These are phyloP conservation scores for Arrhamphus sclerolepis DNA, from an alignment of 2,797 vertebrate species.

Conservation along the genomic window DNA sequence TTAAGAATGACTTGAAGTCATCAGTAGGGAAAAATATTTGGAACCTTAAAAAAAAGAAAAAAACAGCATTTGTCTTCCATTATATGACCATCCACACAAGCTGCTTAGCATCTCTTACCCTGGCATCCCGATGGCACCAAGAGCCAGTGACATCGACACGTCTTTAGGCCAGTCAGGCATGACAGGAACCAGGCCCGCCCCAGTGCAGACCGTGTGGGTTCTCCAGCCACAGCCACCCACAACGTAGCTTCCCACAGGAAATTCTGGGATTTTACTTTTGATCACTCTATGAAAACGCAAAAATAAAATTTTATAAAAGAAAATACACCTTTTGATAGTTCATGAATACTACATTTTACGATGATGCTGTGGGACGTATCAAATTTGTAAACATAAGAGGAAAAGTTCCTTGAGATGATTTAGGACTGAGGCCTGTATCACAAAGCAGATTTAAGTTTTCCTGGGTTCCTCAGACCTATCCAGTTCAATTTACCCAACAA, in stretches of 20 bases:
- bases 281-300: constrained; percentile 76
- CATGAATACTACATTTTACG: neutral
- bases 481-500: no score
- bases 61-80: neutral
- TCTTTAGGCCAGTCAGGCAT: constrained; percentile 84
- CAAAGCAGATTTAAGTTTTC: no score
- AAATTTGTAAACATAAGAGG: no score
- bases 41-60: no score
- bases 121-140: constrained; percentile 90
- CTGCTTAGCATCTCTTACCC: constrained; percentile 78
- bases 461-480: no score
- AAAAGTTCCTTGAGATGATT: no score
- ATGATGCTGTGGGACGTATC: no score
- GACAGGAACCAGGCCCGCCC: constrained; percentile 73
- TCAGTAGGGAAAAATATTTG: no score
- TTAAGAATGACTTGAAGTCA: no score
- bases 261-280: constrained; percentile 86
- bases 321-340: neutral
- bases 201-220: constrained; percentile 84
- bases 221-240: constrained; percentile 84
- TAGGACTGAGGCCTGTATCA: no score
- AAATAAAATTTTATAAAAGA: neutral
- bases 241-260: constrained; percentile 80
- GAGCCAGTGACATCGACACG: constrained; percentile 84
- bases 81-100: neutral